phyloP scores from a whole-genome alignment of 2,888 invertebrate species.

The Lithophane semibrunnea region DNA sequence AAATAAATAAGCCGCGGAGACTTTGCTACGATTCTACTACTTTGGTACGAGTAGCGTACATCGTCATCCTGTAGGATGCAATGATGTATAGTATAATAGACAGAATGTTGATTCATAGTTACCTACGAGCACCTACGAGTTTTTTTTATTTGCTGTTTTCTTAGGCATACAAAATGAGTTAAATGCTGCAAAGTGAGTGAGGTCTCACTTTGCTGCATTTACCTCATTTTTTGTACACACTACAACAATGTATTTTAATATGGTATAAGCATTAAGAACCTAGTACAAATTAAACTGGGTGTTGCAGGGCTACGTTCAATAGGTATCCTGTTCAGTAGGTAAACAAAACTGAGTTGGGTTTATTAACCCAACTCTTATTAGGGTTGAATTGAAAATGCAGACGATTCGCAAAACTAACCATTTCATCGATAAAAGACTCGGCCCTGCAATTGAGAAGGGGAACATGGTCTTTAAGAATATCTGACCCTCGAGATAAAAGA shows the following conservation, averaged over 20 bases:
- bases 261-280: neutral
- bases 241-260: neutral
- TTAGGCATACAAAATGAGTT: neutral
- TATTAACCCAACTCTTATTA: too few relatives aligned
- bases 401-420: slow-evolving; percentile 8
- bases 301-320: neutral
- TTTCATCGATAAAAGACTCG: neutral
- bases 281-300: neutral
- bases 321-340: neutral
- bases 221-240: too few relatives aligned
- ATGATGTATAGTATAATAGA: neutral
- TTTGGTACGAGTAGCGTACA: neutral
- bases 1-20: slow-evolving; percentile 40
- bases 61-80: neutral
- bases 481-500: slow-evolving; percentile 4
- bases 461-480: slow-evolving; percentile 10
- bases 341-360: neutral
- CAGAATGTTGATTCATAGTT: neutral
- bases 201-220: too few relatives aligned
- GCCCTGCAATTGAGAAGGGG: neutral
- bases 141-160: neutral
- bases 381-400: neutral
- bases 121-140: neutral
- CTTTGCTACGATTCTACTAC: neutral
- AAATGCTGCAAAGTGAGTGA: neutral